phyloP scores from a whole-genome alignment of 2,113 vertebrate genomes.

The Ibidorhyncha struthersii region DNA sequence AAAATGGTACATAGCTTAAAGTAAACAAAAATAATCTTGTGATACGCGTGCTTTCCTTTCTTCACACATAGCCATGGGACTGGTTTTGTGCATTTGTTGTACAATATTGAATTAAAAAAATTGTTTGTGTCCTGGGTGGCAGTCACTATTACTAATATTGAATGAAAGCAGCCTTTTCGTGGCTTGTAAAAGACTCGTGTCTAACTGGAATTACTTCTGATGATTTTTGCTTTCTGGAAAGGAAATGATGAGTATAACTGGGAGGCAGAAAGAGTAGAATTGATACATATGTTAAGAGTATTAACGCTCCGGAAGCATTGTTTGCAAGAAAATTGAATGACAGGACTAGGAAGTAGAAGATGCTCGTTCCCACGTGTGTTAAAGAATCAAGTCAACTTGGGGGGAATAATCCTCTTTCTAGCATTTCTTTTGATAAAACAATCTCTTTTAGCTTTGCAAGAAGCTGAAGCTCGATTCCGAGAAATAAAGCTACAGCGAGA shows the following conservation, averaged over 20 bases:
- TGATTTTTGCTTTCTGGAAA: not conserved
- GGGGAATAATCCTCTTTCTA: not conserved
- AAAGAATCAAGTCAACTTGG: not conserved
- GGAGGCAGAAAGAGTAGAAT: not conserved
- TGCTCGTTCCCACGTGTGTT: too few relatives aligned
- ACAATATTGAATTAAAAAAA: not conserved
- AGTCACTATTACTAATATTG: not conserved
- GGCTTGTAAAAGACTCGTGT: not conserved
- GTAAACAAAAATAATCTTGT: not conserved
- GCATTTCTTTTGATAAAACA: not conserved
- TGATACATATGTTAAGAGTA: not conserved
- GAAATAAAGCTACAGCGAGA: constrained; percentile 91
- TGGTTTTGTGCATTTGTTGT: not conserved
- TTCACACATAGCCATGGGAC: not conserved
- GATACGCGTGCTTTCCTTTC: not conserved
- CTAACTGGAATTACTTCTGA: not conserved
- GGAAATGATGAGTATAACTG: not conserved
- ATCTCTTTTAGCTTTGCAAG: constrained; percentile 83
- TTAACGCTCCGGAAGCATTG: not conserved
- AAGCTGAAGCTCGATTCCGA: constrained; percentile 91
- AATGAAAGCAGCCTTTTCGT: not conserved
- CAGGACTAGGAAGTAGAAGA: not conserved
- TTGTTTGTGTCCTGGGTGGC: not conserved
- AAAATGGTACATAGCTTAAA: constrained; percentile 81
- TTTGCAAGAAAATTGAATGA: not conserved